Conservation (phyloP, 2,797 vertebrate genomes). For the Coluber constrictor region DNA sequence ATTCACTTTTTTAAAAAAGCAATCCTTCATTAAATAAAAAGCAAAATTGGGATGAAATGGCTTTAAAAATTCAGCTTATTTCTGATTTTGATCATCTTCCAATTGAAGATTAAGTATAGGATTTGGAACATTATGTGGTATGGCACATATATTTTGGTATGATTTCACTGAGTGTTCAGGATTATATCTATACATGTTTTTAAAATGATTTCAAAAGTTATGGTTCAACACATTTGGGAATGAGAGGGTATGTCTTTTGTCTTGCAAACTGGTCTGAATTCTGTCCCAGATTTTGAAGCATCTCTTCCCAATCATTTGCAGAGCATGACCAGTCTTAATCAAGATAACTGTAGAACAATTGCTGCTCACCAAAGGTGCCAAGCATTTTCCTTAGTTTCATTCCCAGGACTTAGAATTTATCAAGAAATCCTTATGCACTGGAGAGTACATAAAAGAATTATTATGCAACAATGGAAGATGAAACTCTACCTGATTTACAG, state of each 20-base stretch:
- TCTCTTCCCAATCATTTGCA: not conserved
- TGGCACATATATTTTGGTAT: not conserved
- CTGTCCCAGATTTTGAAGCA: not conserved
- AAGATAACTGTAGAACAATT: not conserved
- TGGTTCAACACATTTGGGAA: not conserved
- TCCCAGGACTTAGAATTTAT: not conserved
- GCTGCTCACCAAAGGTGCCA: not conserved
- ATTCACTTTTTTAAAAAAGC: slow-evolving; percentile 7
- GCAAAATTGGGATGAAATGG: accelerated
- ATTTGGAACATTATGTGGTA: not conserved
- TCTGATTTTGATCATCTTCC: not conserved
- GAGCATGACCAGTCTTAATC: not conserved
- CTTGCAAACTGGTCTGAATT: no score
- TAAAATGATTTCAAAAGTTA: not conserved
- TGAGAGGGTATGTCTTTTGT: not conserved
- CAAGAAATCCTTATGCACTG: not conserved
- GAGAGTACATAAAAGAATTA: not conserved
- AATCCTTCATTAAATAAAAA: not conserved
- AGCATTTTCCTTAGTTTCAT: not conserved
- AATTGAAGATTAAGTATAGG: not conserved
- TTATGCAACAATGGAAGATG: not conserved
- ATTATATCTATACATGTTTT: not conserved
- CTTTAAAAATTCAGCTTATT: not conserved
- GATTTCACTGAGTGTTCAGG: not conserved
- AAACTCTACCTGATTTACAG: not conserved